A percentile compares a stretch with the other conserved stretches of the same genome.
Evolutionary conservation across 2,113 vertebrate species (phyloP).

Genomic region (Pristiophorus japonicus): DNA sequence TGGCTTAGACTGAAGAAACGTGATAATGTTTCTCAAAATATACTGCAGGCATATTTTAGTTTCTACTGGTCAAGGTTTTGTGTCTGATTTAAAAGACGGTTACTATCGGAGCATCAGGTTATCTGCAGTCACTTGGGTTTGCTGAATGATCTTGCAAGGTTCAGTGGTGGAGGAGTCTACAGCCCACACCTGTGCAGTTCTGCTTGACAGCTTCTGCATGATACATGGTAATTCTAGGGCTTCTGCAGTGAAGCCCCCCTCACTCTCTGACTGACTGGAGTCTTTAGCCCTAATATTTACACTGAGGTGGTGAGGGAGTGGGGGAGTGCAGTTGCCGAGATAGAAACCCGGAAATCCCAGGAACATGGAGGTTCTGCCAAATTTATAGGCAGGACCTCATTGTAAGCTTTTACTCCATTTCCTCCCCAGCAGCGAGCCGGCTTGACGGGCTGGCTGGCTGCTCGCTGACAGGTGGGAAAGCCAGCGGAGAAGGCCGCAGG

Average conservation of each 20-base stretch:
- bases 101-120: background rate
- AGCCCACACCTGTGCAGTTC: background rate
- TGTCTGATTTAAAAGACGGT: background rate
- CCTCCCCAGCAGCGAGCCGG: no score
- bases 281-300: background rate
- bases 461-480: no score
- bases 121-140: background rate
- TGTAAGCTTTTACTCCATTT: no score
- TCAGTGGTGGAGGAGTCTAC: no score
- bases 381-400: no score
- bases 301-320: background rate
- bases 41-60: background rate
- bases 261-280: no score
- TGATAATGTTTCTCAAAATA: background rate
- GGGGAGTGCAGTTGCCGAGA: background rate
- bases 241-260: background rate
- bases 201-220: background rate
- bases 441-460: no score
- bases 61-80: background rate
- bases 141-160: background rate
- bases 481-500: no score
- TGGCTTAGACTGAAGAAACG: background rate
- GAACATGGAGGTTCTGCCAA: no score
- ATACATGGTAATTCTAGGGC: background rate
- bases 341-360: background rate